These are phyloP conservation scores for Jacana jacana DNA, from an alignment of 2,113 vertebrate genomes.

Conservation along the genomic window DNA sequence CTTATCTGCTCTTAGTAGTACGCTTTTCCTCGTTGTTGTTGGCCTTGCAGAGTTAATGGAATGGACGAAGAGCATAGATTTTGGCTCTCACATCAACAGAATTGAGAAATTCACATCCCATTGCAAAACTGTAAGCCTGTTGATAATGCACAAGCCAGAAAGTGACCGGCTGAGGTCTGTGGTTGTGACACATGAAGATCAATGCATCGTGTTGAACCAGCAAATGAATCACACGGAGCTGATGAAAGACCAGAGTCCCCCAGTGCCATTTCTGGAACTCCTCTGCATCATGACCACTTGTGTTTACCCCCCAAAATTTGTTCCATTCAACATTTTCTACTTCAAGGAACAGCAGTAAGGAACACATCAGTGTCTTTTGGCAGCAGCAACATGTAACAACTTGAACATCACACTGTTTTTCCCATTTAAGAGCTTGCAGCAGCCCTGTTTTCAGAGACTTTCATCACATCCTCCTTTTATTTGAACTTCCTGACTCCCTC, in stretches of 20 bases:
- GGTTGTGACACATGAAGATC: slow-evolving; percentile 28
- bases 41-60: not conserved
- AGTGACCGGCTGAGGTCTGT: not conserved
- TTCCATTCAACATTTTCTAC: not conserved
- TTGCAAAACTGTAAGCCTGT: slow-evolving; percentile 17
- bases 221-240: not conserved
- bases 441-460: not conserved
- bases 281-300: not conserved
- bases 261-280: not conserved
- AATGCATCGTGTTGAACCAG: not conserved
- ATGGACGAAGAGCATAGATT: not conserved
- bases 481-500: not conserved
- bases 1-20: not conserved
- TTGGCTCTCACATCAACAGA: not conserved
- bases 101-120: slow-evolving; percentile 36
- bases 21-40: not conserved
- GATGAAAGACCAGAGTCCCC: not conserved
- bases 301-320: not conserved
- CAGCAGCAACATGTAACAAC: not conserved
- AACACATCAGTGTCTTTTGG: not conserved
- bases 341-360: not conserved
- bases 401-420: not conserved
- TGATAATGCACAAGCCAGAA: not conserved
- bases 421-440: not conserved
- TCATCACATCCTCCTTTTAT: not conserved